Percentiles rank a stretch among this genome's conserved stretches.
Conservation (phyloP, 2,888 invertebrate species). For the Apotomis betuletana region DNA sequence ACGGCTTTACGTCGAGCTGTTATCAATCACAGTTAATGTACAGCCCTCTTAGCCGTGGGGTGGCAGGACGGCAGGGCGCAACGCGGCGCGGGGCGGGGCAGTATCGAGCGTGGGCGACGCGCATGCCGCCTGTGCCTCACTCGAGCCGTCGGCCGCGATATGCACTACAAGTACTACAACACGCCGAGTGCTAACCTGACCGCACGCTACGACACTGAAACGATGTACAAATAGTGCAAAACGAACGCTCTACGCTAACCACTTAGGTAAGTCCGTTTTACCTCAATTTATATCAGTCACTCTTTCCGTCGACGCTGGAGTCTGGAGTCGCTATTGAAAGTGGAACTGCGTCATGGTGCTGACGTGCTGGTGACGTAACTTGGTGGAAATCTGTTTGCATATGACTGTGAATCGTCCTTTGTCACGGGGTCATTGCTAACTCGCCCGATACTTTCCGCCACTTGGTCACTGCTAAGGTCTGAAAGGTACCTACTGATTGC, state of each 20-base stretch:
- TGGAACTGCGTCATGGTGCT: slow-evolving; percentile 60
- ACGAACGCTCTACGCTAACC: slow-evolving; percentile 15
- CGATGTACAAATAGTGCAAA: slow-evolving; percentile 40
- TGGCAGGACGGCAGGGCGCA: slow-evolving; percentile 47
- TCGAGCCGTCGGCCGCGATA: slow-evolving; percentile 58
- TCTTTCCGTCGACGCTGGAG: slow-evolving; percentile 48
- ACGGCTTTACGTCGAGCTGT: slow-evolving; percentile 17
- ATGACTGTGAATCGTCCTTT: slow-evolving; percentile 13
- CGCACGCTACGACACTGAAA: slow-evolving; percentile 21
- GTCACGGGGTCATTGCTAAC: background rate
- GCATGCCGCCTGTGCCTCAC: slow-evolving; percentile 58
- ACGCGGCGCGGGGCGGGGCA: slow-evolving; percentile 44
- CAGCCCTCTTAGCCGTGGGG: slow-evolving; percentile 39
- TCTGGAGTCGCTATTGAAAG: slow-evolving; percentile 46
- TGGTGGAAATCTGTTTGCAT: slow-evolving; percentile 44
- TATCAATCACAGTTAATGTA: slow-evolving; percentile 34
- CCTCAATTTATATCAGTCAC: background rate
- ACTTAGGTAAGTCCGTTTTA: slow-evolving; percentile 30
- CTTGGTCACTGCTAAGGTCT: background rate
- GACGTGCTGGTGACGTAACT: slow-evolving; percentile 66
- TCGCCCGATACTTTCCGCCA: background rate
- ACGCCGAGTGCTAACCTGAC: slow-evolving; percentile 45
- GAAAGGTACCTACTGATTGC: background rate
- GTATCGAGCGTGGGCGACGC: slow-evolving; percentile 80
- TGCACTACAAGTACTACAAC: slow-evolving; percentile 65